These are phyloP conservation scores for Vidua chalybeata DNA, from an alignment of 2,113 vertebrate species.

Conservation along the genomic window DNA sequence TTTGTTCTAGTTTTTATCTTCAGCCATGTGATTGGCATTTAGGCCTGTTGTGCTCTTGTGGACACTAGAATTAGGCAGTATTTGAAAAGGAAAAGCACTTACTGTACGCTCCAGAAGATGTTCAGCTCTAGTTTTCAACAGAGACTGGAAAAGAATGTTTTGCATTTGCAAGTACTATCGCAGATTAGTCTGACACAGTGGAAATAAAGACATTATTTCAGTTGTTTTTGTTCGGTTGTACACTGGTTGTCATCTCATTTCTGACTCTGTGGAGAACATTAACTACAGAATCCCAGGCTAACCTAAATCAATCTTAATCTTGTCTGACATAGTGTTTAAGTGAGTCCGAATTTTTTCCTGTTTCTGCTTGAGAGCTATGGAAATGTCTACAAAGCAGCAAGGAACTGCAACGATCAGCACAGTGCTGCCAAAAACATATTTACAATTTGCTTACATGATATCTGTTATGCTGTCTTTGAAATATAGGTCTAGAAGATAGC, in stretches of 20 bases:
- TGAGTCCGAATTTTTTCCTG: neutral
- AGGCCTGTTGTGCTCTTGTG: neutral
- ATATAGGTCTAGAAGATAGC: neutral
- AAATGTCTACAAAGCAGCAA: neutral
- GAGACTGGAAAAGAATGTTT: neutral
- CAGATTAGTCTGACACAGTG: neutral
- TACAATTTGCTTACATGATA: neutral
- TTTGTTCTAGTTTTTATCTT: neutral
- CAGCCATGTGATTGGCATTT: neutral
- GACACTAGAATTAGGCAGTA: neutral
- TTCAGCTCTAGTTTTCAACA: neutral
- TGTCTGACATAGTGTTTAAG: neutral
- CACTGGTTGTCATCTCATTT: neutral
- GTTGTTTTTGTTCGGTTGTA: neutral
- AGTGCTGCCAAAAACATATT: neutral
- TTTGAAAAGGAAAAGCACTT: neutral
- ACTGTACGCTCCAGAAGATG: neutral
- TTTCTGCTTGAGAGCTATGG: neutral
- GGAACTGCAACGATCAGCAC: neutral
- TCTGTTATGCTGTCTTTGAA: neutral
- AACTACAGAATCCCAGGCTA: neutral
- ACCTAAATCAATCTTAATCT: neutral
- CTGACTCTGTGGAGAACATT: neutral
- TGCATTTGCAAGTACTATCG: neutral
- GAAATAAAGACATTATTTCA: neutral